These are phyloP conservation scores for Pteruthius melanotis DNA, from an alignment of 2,113 vertebrate species.

Conservation along the genomic window DNA sequence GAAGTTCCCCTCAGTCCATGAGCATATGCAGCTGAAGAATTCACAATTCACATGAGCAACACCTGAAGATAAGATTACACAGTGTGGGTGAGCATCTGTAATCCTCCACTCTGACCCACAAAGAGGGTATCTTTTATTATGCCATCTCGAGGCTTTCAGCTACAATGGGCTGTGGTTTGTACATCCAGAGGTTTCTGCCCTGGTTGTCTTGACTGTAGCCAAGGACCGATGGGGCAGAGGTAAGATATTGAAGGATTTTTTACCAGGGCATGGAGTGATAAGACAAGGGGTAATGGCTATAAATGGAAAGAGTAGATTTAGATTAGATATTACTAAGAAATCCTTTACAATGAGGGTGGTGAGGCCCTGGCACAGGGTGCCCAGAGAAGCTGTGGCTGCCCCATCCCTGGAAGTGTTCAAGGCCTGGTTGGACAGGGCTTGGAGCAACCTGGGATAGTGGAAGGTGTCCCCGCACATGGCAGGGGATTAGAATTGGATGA, in stretches of 20 bases:
- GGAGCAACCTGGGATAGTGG: not conserved
- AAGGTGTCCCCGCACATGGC: not conserved
- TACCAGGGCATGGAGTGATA: not conserved
- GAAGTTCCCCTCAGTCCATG: not conserved
- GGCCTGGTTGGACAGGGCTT: fast-evolving
- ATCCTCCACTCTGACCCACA: not conserved
- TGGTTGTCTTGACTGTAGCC: not conserved
- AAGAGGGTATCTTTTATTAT: not conserved
- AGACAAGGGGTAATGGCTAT: not conserved
- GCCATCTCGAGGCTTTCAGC: not conserved
- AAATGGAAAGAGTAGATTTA: not conserved
- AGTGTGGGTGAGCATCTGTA: not conserved
- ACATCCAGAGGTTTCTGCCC: not conserved
- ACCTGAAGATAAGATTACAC: not conserved
- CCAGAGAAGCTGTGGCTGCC: not conserved
- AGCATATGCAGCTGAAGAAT: not conserved
- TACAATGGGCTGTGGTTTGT: not conserved
- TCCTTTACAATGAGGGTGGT: not conserved
- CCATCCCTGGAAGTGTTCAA: not conserved
- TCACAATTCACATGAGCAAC: not conserved
- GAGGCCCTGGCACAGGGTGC: not conserved
- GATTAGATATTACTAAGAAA: not conserved
- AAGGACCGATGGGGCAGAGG: not conserved
- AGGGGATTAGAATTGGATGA: not conserved
- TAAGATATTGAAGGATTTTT: not conserved